Evolutionary conservation across 1,140 invertebrate species (phyloP).

Genomic region (Drosophila arizonae): DNA sequence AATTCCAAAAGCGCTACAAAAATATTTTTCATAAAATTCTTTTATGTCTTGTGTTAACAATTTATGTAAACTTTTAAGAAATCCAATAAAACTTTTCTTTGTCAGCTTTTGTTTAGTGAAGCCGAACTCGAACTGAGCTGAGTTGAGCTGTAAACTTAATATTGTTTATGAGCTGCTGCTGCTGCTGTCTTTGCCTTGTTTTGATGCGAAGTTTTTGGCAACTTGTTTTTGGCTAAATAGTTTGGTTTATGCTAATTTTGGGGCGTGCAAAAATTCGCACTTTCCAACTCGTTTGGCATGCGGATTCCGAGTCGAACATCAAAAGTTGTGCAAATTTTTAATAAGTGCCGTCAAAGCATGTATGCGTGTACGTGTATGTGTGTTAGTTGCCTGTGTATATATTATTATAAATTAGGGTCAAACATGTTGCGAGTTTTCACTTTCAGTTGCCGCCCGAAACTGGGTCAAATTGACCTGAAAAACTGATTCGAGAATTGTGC

Average conservation of each 20-base stretch:
- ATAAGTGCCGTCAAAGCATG: slow-evolving; percentile 50
- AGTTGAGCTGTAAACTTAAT: slow-evolving; percentile 26
- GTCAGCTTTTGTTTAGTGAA: slow-evolving; percentile 27
- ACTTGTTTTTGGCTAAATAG: slow-evolving; percentile 32
- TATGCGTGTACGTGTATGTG: not conserved
- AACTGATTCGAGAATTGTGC: slow-evolving; percentile 37
- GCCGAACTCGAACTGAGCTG: slow-evolving; percentile 8
- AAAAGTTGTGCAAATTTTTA: slow-evolving; percentile 50
- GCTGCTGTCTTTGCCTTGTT: slow-evolving; percentile 17
- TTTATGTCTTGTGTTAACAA: not conserved
- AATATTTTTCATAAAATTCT: not conserved
- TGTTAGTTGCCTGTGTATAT: not conserved
- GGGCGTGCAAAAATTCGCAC: slow-evolving; percentile 79
- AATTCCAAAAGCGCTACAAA: not conserved
- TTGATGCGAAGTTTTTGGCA: slow-evolving; percentile 21
- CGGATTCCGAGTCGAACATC: slow-evolving; percentile 40
- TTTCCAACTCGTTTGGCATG: slow-evolving; percentile 74
- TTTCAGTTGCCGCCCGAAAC: slow-evolving; percentile 52
- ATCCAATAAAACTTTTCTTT: not conserved
- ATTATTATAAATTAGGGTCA: slow-evolving; percentile 68
- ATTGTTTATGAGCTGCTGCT: slow-evolving; percentile 13
- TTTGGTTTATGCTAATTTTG: slow-evolving; percentile 70
- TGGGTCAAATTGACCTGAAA: slow-evolving; percentile 48
- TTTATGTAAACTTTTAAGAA: not conserved
- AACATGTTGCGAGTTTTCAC: slow-evolving; percentile 61